Conservation (phyloP, 2,888 invertebrate genomes). For the Euzetes globulus region DNA sequence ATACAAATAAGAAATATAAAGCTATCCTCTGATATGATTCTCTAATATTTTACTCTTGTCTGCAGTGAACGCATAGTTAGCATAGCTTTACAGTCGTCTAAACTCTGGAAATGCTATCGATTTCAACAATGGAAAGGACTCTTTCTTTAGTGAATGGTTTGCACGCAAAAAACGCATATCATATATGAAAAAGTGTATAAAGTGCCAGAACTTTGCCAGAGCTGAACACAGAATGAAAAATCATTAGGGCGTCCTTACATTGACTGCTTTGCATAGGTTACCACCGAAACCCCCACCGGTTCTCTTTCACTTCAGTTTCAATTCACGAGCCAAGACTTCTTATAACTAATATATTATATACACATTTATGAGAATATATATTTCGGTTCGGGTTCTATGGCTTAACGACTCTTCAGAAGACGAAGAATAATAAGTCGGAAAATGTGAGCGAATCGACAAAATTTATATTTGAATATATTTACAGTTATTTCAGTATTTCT, state of each 20-base stretch:
- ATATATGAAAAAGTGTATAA: no score
- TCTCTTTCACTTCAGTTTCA: no score
- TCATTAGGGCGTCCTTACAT: neutral
- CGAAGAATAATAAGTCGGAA: neutral
- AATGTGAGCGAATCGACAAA: neutral
- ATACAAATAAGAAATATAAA: neutral
- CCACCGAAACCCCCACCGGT: neutral
- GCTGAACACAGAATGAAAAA: neutral
- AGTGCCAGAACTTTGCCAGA: neutral
- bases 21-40: constrained; percentile 1
- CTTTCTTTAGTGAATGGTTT: neutral
- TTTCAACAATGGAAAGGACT: constrained; percentile 12
- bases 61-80: neutral
- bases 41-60: neutral
- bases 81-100: constrained; percentile 8
- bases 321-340: neutral
- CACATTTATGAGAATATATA: neutral
- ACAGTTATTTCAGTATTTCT: neutral
- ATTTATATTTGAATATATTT: neutral
- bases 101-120: neutral
- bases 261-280: constrained; percentile 4
- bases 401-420: neutral
- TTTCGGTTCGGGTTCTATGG: neutral
- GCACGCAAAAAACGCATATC: constrained; percentile 10
- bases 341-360: neutral